Percentiles rank a stretch among this genome's conserved stretches.
Conservation (phyloP, 2,888 invertebrate genomes). For the Muscina levida region DNA sequence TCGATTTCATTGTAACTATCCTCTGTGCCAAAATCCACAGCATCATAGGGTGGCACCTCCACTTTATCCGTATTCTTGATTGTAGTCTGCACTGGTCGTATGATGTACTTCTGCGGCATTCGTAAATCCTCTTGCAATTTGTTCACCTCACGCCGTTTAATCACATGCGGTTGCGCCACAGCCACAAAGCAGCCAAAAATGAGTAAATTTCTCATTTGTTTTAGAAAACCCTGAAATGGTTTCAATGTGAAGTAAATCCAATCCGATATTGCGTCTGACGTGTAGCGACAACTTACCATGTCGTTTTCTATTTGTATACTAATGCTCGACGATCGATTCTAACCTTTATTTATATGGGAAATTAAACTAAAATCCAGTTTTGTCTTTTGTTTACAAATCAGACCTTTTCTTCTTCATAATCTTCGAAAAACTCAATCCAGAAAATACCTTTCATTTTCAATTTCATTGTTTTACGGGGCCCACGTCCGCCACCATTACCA, state of each 20-base stretch:
- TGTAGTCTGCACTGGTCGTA: constrained; percentile 31
- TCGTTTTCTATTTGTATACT: constrained; percentile 48
- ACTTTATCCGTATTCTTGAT: constrained; percentile 12
- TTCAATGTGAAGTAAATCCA: not conserved
- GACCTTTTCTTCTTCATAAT: not conserved
- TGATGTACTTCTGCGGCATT: constrained; percentile 47
- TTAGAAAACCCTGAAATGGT: constrained; percentile 39
- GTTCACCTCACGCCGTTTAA: not conserved
- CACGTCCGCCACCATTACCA: not conserved
- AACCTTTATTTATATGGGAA: constrained; percentile 56
- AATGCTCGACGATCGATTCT: constrained; percentile 27
- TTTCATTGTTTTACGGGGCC: constrained; percentile 40
- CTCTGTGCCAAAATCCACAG: constrained; percentile 37
- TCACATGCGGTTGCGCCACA: constrained; percentile 17
- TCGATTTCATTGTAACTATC: constrained; percentile 41
- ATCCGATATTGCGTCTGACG: not conserved
- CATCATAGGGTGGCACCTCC: constrained; percentile 38
- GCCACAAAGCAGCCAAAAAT: constrained; percentile 24
- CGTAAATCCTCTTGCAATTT: constrained; percentile 20
- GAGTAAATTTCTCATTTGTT: constrained; percentile 34
- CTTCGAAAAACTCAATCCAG: not conserved
- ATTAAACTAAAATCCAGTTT: constrained; percentile 24
- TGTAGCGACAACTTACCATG: constrained; percentile 56
- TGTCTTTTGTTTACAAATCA: not conserved
- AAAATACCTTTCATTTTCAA: constrained; percentile 40